Base-by-base conservation (phyloP, 2,888 invertebrate species). In the Lycia hirtaria region DNA sequence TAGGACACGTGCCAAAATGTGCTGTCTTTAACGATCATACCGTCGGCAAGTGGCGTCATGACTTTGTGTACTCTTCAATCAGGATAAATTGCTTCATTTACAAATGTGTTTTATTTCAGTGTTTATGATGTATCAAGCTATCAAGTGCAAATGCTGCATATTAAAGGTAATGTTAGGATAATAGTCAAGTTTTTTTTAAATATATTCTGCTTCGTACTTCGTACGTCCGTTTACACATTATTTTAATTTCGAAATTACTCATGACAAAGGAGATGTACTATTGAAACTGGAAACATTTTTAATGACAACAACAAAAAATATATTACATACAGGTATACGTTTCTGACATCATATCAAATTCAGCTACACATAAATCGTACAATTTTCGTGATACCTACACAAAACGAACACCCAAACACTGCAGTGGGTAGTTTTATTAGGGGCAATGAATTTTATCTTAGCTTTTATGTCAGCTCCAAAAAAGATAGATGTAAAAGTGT, bases 401-500 rank as follows among this genome's bases (percentile, higher is more conserved):
- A 50, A 30, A 10, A 28, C 26, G 17, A n/a, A 28, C 45, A 41
- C 35, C 51, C 47, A 52, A 57, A 52, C 51, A 52, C 24, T 44
- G 62, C 64, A 69, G 67, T 69, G 67, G 62, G 53, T 67, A 73
- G 69, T 76, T 80, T 82, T 80, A 85, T 80, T 80, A 73, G 68
- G 68, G 68, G 71, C 79, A 83, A 85, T 83, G 80, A 85, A 80
- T 83, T 86, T 81, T 85, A 88, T 84, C 81, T 81, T 79, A 75
- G 74, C 81, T 83, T 87, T 86, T 83, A 87, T 88, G 88, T 85
- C 88, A 88, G 81, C 83, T 88, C 86, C 88, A 85, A 91, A 90
- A 90, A 91, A 90, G 89, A 90, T 91, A 87, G 88, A 90, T 90
- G 88, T 88, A 90, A 88, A 88, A 89, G 87, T 90, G 91, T 89